Base-by-base conservation (phyloP, 2,888 invertebrate genomes). In the Eugnorisma glareosa region DNA sequence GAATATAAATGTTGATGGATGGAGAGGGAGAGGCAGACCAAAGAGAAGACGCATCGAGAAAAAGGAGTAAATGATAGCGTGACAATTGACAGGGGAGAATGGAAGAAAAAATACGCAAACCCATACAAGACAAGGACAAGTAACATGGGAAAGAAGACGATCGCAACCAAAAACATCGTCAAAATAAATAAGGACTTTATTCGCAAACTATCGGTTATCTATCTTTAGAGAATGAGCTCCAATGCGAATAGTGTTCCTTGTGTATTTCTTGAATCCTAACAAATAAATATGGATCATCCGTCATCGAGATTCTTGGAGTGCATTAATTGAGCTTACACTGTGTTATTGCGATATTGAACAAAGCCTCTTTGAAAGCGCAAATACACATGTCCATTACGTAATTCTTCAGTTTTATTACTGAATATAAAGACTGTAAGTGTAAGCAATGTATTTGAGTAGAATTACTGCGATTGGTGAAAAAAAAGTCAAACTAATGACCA, bases 271-370 rank as follows among this genome's bases (percentile, higher is more conserved):
- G 24, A 70, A 71, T 71, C 18, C 21, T 43, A 37, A 48, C 15
- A 43, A 73, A 72, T 81, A 57, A 21, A 10, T 2, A 64, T 64
- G 15, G 31, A 35, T n/a, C 28, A 64, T 64, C n/a, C 37, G 37
- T 40, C 63, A 71, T 54, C 18, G 37, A 63, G 43, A 63, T 45
- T 63, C 28, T 37, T 37, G 5, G 15, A 37, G 51, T 5, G 43
- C 68, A 59, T 59, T 0, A 48, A 45, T 45, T n/a, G n/a, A n/a
- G n/a, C n/a, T n/a, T 77, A 10, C 18, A 43, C 45, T 13, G 5
- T 28, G 35, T 28, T 79, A 61, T 10, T 69, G 51, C 6, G 35
- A 43, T 24, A n/a, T 1, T 48, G 31, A 31, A 78, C 21, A 43
- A 35, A 68, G 40, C 5, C 11, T 21, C 28, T 40, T 78, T 68